A percentile compares a stretch with the other conserved stretches of the same genome.
Conservation (phyloP, 2,888 invertebrate genomes). For the Agrochola lota region DNA sequence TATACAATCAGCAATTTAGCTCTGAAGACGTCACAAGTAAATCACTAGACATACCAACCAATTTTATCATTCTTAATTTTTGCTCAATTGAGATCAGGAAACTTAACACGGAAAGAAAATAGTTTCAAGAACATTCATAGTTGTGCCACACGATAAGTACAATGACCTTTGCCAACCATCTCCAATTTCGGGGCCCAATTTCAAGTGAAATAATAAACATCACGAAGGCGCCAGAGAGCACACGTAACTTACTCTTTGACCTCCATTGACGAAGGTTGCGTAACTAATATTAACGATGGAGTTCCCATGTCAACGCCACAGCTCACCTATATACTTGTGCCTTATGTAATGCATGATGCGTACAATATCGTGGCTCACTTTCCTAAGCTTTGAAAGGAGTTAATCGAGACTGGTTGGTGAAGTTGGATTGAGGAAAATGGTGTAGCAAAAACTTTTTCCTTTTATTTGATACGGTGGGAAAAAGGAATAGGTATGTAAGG, state of each 20-base stretch:
- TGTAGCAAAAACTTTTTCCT: neutral
- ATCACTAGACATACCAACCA: neutral
- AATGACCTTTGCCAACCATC: neutral
- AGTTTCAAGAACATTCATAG: neutral
- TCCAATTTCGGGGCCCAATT: slow-evolving; percentile 38
- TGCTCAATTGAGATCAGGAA: neutral
- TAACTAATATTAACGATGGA: slow-evolving; percentile 71
- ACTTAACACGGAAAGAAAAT: neutral
- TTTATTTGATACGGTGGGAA: neutral
- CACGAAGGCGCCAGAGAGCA: slow-evolving; percentile 60
- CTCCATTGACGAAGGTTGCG: slow-evolving; percentile 76
- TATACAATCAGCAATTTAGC: neutral
- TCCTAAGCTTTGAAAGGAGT: slow-evolving; percentile 35
- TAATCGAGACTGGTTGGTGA: slow-evolving; percentile 23
- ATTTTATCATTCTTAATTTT: neutral
- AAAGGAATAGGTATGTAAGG: no score
- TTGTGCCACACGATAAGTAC: neutral
- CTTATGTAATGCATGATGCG: slow-evolving; percentile 60
- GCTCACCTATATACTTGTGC: slow-evolving; percentile 63
- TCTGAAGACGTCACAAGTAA: neutral
- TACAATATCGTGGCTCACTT: slow-evolving; percentile 33
- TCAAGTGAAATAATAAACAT: slow-evolving; percentile 57
- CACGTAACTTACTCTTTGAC: slow-evolving; percentile 81
- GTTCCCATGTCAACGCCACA: slow-evolving; percentile 75
- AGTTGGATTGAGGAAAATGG: slow-evolving; percentile 7